phyloP scores from a whole-genome alignment of 1,140 invertebrate genomes.

The Saxidomus purpurata region DNA sequence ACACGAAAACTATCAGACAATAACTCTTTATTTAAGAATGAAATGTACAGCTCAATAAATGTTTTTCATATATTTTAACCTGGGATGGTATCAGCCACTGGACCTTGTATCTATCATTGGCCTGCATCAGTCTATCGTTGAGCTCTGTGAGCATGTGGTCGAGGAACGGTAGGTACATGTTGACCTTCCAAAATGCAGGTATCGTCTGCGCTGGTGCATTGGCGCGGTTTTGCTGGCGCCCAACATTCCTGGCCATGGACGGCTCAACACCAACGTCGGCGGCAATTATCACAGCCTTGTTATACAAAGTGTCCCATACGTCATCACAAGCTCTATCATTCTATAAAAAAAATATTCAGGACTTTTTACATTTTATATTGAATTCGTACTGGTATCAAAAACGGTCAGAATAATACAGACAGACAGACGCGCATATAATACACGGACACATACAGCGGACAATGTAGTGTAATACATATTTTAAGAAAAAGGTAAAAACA shows the following conservation, averaged over 20 bases:
- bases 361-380: conserved; percentile 14
- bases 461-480: neutral
- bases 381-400: neutral
- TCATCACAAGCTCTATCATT: neutral
- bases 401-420: neutral
- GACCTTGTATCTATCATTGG: neutral
- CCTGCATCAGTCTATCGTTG: conserved; percentile 11
- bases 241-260: conserved; percentile 33
- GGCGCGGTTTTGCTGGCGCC: conserved; percentile 8
- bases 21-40: neutral
- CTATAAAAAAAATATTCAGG: conserved; percentile 14
- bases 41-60: neutral
- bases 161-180: conserved; percentile 38
- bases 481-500: neutral
- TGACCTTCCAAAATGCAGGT: conserved; percentile 14
- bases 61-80: neutral
- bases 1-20: neutral
- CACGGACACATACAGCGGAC: neutral
- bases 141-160: conserved; percentile 30
- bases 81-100: conserved; percentile 3
- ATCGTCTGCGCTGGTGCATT: conserved; percentile 30
- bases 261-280: conserved; percentile 25
- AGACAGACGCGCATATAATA: conserved; percentile 7
- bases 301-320: neutral
- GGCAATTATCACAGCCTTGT: conserved; percentile 7